A percentile compares a stretch with the other conserved stretches of the same genome.
Evolutionary conservation across 2,797 vertebrate genomes (phyloP).

Genomic region (Sylvia borin): DNA sequence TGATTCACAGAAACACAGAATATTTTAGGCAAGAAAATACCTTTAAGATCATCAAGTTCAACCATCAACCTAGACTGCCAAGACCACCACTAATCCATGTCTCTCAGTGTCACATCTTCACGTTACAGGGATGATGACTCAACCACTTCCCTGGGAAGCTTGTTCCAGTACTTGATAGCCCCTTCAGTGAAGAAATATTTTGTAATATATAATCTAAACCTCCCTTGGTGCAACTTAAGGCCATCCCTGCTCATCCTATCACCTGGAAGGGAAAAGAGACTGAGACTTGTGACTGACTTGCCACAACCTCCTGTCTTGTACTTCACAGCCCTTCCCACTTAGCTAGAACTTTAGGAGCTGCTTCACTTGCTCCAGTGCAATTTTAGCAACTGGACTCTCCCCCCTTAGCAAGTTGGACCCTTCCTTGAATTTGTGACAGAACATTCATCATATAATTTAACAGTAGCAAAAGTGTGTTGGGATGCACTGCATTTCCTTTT

Average conservation of each 20-base stretch:
- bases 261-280: neutral
- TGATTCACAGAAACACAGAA: neutral
- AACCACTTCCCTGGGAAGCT: neutral
- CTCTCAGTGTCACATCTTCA: neutral
- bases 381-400: neutral
- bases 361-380: neutral
- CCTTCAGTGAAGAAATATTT: neutral
- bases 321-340: neutral
- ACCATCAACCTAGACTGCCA: neutral
- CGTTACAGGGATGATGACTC: rapidly evolving
- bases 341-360: neutral
- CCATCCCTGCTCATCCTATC: neutral
- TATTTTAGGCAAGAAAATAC: neutral
- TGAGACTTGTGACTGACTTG: rapidly evolving
- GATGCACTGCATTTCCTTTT: neutral
- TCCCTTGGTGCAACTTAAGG: neutral
- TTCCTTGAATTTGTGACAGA: neutral
- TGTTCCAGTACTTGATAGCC: neutral
- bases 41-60: neutral
- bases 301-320: neutral
- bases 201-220: neutral
- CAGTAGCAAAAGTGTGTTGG: neutral
- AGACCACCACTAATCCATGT: neutral
- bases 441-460: neutral
- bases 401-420: neutral